Conservation (phyloP, 1,140 invertebrate genomes). For the Drosophila serrata region DNA sequence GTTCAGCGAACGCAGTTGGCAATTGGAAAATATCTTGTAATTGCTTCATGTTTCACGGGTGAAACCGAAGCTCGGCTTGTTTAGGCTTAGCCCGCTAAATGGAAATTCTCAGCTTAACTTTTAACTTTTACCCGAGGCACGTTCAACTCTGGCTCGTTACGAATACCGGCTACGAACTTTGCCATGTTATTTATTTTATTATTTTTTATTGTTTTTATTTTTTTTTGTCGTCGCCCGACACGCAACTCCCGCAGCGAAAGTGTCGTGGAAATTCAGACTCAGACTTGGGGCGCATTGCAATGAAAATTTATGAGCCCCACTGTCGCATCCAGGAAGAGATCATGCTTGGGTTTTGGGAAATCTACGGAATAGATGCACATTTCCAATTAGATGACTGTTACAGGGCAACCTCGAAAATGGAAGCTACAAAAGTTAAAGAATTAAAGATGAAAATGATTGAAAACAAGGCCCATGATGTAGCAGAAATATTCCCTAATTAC, state of each 20-base stretch:
- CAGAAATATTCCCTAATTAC: neutral
- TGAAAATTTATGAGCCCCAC: slow-evolving; percentile 53
- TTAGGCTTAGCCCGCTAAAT: slow-evolving; percentile 30
- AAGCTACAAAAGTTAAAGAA: neutral
- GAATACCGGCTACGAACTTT: slow-evolving; percentile 14
- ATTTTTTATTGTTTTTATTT: neutral
- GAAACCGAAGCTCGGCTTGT: slow-evolving; percentile 29
- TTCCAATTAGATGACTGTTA: slow-evolving; percentile 43
- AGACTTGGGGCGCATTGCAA: slow-evolving; percentile 36
- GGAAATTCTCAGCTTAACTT: slow-evolving; percentile 64
- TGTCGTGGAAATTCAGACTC: slow-evolving; percentile 56
- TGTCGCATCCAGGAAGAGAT: slow-evolving; percentile 46
- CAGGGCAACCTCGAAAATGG: neutral
- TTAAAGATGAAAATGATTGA: neutral
- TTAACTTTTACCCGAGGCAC: slow-evolving; percentile 74
- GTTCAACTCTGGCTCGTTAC: slow-evolving; percentile 42
- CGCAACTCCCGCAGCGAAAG: slow-evolving; percentile 73
- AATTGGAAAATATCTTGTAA: slow-evolving; percentile 55
- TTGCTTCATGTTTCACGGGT: slow-evolving; percentile 47
- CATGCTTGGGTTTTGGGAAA: slow-evolving; percentile 9
- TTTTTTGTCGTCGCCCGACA: slow-evolving; percentile 22
- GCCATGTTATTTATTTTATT: slow-evolving; percentile 3
- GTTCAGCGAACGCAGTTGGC: slow-evolving; percentile 50
- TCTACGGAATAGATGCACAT: slow-evolving; percentile 15
- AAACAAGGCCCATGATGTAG: neutral